Percentiles rank a stretch among this genome's conserved stretches.
These are phyloP conservation scores for Amaurobius ferox DNA, from an alignment of 2,888 invertebrate species.

Conservation along the genomic window DNA sequence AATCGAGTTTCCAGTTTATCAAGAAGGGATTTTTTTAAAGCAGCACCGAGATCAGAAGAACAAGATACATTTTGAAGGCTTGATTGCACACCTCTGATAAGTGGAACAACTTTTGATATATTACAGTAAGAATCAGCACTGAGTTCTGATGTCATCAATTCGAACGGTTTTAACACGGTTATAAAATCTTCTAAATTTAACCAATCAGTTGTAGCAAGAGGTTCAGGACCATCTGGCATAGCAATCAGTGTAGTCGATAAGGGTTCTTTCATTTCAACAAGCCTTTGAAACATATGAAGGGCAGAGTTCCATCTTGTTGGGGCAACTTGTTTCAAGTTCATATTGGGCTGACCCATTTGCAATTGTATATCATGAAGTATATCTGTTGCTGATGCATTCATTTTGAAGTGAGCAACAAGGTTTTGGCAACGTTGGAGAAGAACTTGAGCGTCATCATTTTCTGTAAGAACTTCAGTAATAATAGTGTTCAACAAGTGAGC, in stretches of 20 bases:
- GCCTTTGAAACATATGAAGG: not conserved
- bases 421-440: not conserved
- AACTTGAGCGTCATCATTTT: not conserved
- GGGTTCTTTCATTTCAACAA: not conserved
- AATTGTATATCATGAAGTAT: not conserved
- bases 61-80: not conserved
- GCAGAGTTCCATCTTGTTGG: not conserved
- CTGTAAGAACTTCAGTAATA: not conserved
- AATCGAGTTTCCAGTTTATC: not conserved
- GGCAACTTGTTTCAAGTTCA: not conserved
- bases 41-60: not conserved
- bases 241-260: not conserved
- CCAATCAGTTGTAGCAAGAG: not conserved
- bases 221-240: not conserved
- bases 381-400: not conserved
- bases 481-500: not conserved
- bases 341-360: not conserved
- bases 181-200: not conserved
- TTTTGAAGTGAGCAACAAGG: not conserved
- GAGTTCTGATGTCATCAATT: not conserved
- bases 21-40: not conserved
- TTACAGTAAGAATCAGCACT: not conserved
- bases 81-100: not conserved
- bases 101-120: not conserved
- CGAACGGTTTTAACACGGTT: not conserved